Evolutionary conservation across 2,113 vertebrate genomes (phyloP), one percentile per base, ranked within the genome.

Genomic region (Chlamydotis undulata): DNA sequence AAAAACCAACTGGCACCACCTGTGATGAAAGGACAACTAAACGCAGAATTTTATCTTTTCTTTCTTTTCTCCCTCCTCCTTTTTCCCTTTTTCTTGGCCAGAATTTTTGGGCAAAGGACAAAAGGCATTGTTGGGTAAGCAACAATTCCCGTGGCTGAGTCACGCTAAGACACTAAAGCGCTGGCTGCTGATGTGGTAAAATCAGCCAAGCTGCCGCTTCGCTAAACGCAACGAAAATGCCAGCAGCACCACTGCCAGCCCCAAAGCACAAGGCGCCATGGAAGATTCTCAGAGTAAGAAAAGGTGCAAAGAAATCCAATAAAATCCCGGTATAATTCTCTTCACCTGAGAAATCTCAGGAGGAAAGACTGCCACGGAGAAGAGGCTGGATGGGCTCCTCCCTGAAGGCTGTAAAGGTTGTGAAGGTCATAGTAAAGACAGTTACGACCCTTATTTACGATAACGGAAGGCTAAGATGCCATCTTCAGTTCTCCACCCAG

Each of bases 51-150:
- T 97, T 97, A 96, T 97, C 95, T 96, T 97, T 96, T 97, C 95
- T 96, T 96, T 95, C 95, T 95, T 96, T 97, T 97, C 96, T 91
- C 61, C 68, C 67, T 81, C 95, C 94, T 94, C 96, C 89, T 94
- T 94, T 96, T 93, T 89, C 74, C 96, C 95, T 93, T 94, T 91
- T 96, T 93, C 84, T 95, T 94, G 96, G 96, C 97, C 96, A 94
- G 92, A 91, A 94, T 92, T 97, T 98, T 98, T 98, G 96, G 97
- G 96, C 97, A 98, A 98, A 97, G 97, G 98, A 98, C 98, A 98
- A 98, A 98, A 98, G 97, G 96, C 97, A 97, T 97, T 98, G 98
- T 98, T 97, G 93, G 95, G 75, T 84, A 90, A 97, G 97, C 94
- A 96, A 96, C 22, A 97, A 97, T 96, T 93, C 94, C 79, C 90